Evolutionary conservation across 1,140 invertebrate species (phyloP), one percentile per base, ranked within the genome.

Genomic region (Theocolax elegans): DNA sequence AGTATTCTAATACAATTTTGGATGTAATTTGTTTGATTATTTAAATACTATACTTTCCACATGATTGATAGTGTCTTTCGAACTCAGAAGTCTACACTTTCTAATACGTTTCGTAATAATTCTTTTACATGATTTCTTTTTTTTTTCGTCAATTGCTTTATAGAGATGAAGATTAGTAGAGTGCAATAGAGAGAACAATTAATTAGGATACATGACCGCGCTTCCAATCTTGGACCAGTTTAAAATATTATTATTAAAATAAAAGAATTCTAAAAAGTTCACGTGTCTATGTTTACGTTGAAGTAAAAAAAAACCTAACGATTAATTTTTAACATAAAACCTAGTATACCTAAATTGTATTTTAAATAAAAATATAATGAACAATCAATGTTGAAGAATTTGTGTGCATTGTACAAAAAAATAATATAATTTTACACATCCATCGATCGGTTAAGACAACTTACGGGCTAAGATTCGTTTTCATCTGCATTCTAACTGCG

Each of bases 201-300:
- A 63, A 69, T 70, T 76, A 76, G 73, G 73, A 76, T 74, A 76
- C 75, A 76, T 72, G 66, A 76, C 75, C 75, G 75, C 73, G 75
- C 73, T 67, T 73, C 64, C 62, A 59, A 76, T 74, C 54, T 66
- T 74, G 66, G 44, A 74, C 60, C 66, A 74, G n/a, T 60, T 40
- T 10, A 29, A 65, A 65, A 2, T 40, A 10, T 6, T 6, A 35
- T 35, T 35, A 35, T 6, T 35, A 6, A 35, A 4, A 35, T 35
- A 10, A 4, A 6, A 35, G 4, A 35, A 6, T 35, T 35, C 31
- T 6, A 35, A 35, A 35, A n/a, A n/a, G n/a, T n/a, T n/a, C n/a
- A n/a, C n/a, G n/a, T n/a, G n/a, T n/a, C n/a, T n/a, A n/a, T n/a
- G n/a, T n/a, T n/a, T n/a, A n/a, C n/a, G n/a, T n/a, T n/a, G n/a